Conservation (phyloP, 1,140 invertebrate species). For the Notospermus geniculatus region DNA sequence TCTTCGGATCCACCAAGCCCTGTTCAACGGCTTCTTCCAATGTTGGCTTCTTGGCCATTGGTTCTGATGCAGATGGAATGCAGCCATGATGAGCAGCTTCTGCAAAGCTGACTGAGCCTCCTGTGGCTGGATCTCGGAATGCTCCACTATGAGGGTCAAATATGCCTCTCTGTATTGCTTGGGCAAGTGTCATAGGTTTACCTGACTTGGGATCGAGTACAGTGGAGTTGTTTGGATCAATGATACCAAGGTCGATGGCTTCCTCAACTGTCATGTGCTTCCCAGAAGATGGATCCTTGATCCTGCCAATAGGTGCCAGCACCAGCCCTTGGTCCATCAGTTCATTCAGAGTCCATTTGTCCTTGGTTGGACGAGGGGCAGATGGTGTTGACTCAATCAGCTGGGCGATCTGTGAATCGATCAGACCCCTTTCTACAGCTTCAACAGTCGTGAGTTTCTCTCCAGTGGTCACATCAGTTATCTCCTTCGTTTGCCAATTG, state of each 20-base stretch:
- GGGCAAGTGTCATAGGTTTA: slow-evolving; percentile 38
- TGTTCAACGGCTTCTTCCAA: slow-evolving; percentile 44
- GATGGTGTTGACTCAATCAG: slow-evolving; percentile 59
- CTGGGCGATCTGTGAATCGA: slow-evolving; percentile 63
- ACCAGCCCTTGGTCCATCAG: slow-evolving; percentile 65
- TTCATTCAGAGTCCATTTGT: slow-evolving; percentile 62
- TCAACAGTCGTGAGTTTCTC: slow-evolving; percentile 76
- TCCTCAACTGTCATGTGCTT: slow-evolving; percentile 35
- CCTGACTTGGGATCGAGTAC: slow-evolving; percentile 41
- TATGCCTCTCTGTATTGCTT: slow-evolving; percentile 39
- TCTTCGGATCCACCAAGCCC: slow-evolving; percentile 73
- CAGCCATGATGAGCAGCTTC: not conserved
- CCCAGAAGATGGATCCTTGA: slow-evolving; percentile 21
- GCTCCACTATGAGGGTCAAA: not conserved
- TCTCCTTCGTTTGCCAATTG: slow-evolving; percentile 41
- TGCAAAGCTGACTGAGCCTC: not conserved
- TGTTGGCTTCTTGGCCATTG: slow-evolving; percentile 27
- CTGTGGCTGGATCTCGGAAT: not conserved
- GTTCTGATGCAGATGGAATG: not conserved
- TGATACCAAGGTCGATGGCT: slow-evolving; percentile 37
- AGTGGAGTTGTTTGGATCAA: slow-evolving; percentile 37
- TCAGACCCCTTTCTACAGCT: slow-evolving; percentile 74
- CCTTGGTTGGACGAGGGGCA: slow-evolving; percentile 30
- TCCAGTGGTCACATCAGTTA: slow-evolving; percentile 75
- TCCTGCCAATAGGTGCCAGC: slow-evolving; percentile 11